phyloP scores from a whole-genome alignment of 37 sponge, comb jelly and placozoan species.

The Halisarca cf. caerulea region DNA sequence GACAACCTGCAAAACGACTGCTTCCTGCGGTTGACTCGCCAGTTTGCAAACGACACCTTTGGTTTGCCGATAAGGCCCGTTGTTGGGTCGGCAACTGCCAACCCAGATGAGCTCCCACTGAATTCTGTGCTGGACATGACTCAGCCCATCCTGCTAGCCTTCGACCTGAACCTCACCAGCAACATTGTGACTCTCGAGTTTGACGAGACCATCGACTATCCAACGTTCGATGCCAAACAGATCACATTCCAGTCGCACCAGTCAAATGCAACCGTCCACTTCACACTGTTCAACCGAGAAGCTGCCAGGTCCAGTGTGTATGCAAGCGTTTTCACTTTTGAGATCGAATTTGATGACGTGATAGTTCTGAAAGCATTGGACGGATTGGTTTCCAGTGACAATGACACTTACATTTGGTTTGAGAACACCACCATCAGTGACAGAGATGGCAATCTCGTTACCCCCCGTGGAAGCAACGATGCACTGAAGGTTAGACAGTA shows the following conservation, averaged over 20 bases:
- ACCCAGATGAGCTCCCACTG: conserved; percentile 19
- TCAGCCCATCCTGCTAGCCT: conserved; percentile 62
- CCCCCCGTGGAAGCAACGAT: conserved; percentile 29
- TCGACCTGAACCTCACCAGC: conserved; percentile 72
- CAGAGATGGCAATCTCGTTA: conserved; percentile 52
- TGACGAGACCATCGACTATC: conserved; percentile 73
- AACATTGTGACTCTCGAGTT: conserved; percentile 74
- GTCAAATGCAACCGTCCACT: conserved; percentile 45
- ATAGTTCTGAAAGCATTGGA: conserved; percentile 71
- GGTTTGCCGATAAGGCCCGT: conserved; percentile 69
- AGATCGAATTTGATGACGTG: conserved; percentile 49
- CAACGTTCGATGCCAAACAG: conserved; percentile 42
- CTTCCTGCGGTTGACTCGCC: conserved; percentile 59
- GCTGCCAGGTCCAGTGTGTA: conserved; percentile 4
- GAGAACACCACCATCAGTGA: conserved; percentile 60
- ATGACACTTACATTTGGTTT: conserved; percentile 75
- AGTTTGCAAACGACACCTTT: conserved; percentile 84
- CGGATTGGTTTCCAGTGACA: conserved; percentile 57
- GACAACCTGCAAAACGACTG: conserved; percentile 52
- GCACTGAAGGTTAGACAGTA: conserved; percentile 60
- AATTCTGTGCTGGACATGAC: conserved; percentile 53
- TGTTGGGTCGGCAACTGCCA: conserved; percentile 18
- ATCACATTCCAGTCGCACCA: conserved; percentile 67
- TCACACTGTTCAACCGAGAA: conserved; percentile 49
- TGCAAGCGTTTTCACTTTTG: conserved; percentile 20